Evolutionary conservation across 2,888 invertebrate species (phyloP).

Genomic region (Nomada hirtipes): DNA sequence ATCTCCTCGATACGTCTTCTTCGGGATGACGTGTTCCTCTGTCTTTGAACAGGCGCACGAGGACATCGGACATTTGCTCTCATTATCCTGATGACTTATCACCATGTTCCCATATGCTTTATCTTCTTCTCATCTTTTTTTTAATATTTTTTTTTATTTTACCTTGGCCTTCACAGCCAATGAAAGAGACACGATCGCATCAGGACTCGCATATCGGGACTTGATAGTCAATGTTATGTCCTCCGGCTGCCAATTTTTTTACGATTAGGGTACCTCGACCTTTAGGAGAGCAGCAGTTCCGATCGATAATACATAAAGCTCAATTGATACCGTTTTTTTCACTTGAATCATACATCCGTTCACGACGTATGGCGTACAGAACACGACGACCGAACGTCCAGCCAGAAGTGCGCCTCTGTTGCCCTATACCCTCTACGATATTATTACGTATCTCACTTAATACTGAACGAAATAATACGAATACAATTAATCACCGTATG

Average conservation of each 20-base stretch:
- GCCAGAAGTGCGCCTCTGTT: slow-evolving; percentile 57
- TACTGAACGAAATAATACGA: background rate
- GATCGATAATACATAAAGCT: slow-evolving; percentile 63
- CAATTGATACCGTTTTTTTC: slow-evolving; percentile 66
- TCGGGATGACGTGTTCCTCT: slow-evolving; percentile 70
- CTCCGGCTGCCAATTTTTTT: slow-evolving; percentile 51
- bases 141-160: too few species aligned
- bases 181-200: background rate
- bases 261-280: slow-evolving; percentile 66
- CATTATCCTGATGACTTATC: slow-evolving; percentile 33
- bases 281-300: slow-evolving; percentile 69
- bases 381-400: slow-evolving; percentile 57
- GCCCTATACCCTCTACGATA: slow-evolving; percentile 2
- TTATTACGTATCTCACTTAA: background rate
- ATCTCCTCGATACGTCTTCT: slow-evolving; percentile 70
- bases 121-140: background rate
- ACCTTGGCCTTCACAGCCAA: background rate
- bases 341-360: slow-evolving; percentile 65
- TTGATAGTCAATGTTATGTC: slow-evolving; percentile 69
- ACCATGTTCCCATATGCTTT: background rate
- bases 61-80: slow-evolving; percentile 69
- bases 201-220: background rate
- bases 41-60: slow-evolving; percentile 66
- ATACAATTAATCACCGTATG: too few species aligned
- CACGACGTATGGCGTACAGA: slow-evolving; percentile 59